Base-by-base conservation (phyloP, 2,113 vertebrate genomes). In the Leucoraja erinaceus region DNA sequence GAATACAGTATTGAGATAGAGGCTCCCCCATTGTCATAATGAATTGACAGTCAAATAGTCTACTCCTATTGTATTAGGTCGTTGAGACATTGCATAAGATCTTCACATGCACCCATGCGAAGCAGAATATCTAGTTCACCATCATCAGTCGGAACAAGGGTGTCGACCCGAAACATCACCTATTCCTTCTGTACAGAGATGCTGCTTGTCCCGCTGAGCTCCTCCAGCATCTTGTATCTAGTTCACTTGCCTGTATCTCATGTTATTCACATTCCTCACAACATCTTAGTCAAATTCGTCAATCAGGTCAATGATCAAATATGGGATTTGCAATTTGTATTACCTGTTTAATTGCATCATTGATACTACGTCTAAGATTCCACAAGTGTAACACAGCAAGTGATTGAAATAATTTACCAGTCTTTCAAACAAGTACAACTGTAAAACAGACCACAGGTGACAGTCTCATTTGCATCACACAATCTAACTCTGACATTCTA, bases 281-380 rank as follows among this genome's bases (percentile, higher is more conserved):
- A 59, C 25, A 86, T 61, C 28, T 4, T 11, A 28, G 81, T 28
- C 14, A 56, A 86, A n/a, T 14, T 61, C 25, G 61, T 25, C 81
- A 25, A 12, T 59, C 54, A 11, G 25, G 11, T 12, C 25, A 0
- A 88, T 12, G 61, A 88, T 88, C 59, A 63, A 86, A 61, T 63
- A n/a, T 18, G 79, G 8, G 47, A 83, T 83, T 83, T 25, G 16
- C 63, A 66, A 66, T 66, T 66, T 66, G 63, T 2, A 2, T 66
- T 66, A 66, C 63, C 63, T 14, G 54, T 28, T 84, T 84, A 84
- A 22, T 59, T 84, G 54, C 81, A 84, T 84, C 81, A 84, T 25
- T 61, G 81, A 84, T 59, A 84, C 81, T 59, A 47, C 38, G 38
- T 84, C 81, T 54, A 84, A 84, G 81, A 84, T 59, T 59, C 81